Percentiles rank a stretch among this genome's conserved stretches.
Conservation (phyloP, 2,797 vertebrate genomes). For the Scleropages formosus region DNA sequence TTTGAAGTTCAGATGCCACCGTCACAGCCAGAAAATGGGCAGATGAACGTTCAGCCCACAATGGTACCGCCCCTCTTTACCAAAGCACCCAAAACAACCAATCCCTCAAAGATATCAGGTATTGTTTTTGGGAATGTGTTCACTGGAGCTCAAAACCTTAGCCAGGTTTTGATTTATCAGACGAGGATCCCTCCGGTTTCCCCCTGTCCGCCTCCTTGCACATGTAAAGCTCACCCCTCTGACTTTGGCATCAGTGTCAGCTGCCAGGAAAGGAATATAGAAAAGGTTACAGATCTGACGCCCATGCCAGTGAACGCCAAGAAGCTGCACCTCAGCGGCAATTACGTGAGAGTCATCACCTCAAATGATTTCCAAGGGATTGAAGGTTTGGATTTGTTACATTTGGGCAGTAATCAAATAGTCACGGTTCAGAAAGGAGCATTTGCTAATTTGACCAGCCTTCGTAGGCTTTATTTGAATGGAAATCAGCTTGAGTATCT, state of each 20-base stretch:
- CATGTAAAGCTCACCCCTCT: constrained; percentile 87
- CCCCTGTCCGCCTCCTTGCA: constrained; percentile 88
- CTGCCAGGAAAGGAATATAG: constrained; percentile 90
- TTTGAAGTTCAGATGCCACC: constrained; percentile 92
- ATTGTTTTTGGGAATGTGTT: constrained; percentile 88
- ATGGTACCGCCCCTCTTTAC: constrained; percentile 78
- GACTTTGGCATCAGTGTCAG: constrained; percentile 91
- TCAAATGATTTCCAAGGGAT: constrained; percentile 95
- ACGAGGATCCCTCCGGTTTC: constrained; percentile 71
- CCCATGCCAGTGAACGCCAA: constrained; percentile 87
- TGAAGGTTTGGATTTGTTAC: constrained; percentile 89
- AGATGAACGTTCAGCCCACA: constrained; percentile 78
- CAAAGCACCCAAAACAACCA: constrained; percentile 86
- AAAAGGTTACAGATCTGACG: constrained; percentile 87
- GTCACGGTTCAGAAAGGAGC: constrained; percentile 91
- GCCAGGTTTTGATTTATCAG: constrained; percentile 81
- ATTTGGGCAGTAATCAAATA: constrained; percentile 95
- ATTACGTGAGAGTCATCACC: constrained; percentile 90
- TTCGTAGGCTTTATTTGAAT: constrained; percentile 92
- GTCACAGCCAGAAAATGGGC: constrained; percentile 74
- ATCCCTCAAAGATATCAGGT: constrained; percentile 90
- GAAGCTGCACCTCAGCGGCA: constrained; percentile 92
- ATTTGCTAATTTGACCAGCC: constrained; percentile 86
- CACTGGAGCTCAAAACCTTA: constrained; percentile 74
- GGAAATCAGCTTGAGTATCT: constrained; percentile 92